These are phyloP conservation scores for Eulemur coronatus DNA, from an alignment of 2,797 vertebrate genomes.

Conservation along the genomic window DNA sequence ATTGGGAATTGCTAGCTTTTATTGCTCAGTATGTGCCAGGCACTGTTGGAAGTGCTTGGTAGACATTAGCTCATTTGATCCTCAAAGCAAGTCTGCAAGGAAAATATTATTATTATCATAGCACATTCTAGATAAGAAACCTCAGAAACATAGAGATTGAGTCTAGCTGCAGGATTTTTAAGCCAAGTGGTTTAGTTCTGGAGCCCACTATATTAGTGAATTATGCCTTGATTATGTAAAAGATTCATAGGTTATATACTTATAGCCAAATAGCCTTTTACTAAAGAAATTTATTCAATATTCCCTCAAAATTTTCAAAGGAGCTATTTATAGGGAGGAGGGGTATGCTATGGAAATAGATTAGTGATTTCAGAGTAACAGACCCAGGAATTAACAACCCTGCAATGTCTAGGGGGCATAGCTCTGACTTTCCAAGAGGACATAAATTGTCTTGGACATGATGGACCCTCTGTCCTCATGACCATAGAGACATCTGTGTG, in stretches of 20 bases:
- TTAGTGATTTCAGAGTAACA: neutral
- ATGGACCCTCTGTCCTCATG: neutral
- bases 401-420: neutral
- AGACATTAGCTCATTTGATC: neutral
- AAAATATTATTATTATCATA: neutral
- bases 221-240: neutral
- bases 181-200: neutral
- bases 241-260: neutral
- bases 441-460: neutral
- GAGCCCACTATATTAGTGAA: neutral
- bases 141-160: neutral
- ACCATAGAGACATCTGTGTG: neutral
- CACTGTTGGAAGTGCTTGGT: neutral
- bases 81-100: neutral
- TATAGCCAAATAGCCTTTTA: neutral
- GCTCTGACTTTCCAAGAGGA: neutral
- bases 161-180: neutral
- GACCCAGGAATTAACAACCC: neutral
- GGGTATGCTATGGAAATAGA: neutral
- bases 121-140: neutral
- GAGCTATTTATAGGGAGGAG: neutral
- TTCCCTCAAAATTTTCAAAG: constrained; percentile 20
- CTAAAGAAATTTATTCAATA: neutral
- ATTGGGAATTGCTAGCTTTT: neutral
- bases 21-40: neutral